Percentiles rank a stretch among this genome's conserved stretches.
Conservation (phyloP, 2,113 vertebrate genomes). For the Polypterus bichir region DNA sequence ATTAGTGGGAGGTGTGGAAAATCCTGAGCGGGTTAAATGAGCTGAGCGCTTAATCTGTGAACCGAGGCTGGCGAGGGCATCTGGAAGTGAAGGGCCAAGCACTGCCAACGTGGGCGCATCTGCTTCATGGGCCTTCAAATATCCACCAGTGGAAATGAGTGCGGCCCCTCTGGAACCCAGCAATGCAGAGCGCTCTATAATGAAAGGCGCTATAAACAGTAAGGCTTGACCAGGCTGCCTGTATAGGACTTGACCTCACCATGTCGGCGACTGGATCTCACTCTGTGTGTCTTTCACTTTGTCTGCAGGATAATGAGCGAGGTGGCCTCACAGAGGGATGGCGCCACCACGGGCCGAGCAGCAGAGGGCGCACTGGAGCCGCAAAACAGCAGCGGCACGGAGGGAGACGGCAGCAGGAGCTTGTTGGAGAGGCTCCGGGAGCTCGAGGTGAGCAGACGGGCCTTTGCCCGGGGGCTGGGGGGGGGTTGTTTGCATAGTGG, state of each 20-base stretch:
- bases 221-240: neutral
- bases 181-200: neutral
- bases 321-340: conserved; percentile 33
- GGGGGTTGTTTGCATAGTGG: neutral
- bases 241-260: neutral
- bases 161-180: neutral
- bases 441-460: conserved; percentile 41
- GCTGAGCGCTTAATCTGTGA: too few species aligned
- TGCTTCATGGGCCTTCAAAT: too few species aligned
- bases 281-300: neutral
- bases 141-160: too few species aligned
- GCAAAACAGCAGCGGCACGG: conserved; percentile 4
- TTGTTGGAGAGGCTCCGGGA: conserved; percentile 58
- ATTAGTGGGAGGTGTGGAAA: too few species aligned
- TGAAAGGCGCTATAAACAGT: neutral
- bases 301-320: conserved; percentile 38
- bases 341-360: conserved; percentile 28
- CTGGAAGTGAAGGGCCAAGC: too few species aligned
- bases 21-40: too few species aligned
- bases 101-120: too few species aligned
- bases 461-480: neutral
- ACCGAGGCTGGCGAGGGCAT: too few species aligned
- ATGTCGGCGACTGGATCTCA: neutral
- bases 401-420: conserved; percentile 41
- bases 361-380: conserved; percentile 31